Base-by-base conservation (phyloP, 2,113 vertebrate genomes). In the Actinemys pallida region DNA sequence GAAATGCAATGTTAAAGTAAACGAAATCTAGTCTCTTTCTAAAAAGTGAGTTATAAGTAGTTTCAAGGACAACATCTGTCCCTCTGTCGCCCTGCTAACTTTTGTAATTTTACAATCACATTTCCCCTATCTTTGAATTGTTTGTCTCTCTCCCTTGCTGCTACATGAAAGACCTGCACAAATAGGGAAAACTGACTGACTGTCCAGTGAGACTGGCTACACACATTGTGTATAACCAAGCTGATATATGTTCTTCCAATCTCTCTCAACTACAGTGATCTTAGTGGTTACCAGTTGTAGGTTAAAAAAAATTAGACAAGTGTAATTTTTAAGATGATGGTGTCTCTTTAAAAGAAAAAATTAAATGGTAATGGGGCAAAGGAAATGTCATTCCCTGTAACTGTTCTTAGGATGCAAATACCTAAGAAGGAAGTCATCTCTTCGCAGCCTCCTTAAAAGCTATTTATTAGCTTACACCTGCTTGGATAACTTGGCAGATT, bases 351-450 rank as follows among this genome's bases (percentile, higher is more conserved):
- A 57, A 93, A 83, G 45, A 83, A 89, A 96, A 95, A 89, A 31
- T 42, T 39, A 90, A 91, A 91, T 0, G 1, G 49, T 4, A 9
- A 69, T 59, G 49, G 81, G 82, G 83, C 87, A 72, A 54, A 50
- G 92, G 83, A 89, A 87, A 89, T 93, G 81, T 94, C 92, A 94
- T 96, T 94, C 78, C 25, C 89, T 25, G 3, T 8, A 47, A 62
- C 92, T 92, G 53, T 92, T 92, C 90, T 91, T 92, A 45, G 45
- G 62, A 89, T 84, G 80, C 62, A 92, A 93, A 93, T 90, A 81
- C 87, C 56, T 81, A 53, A 87, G 89, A 94, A 79, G 84, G 87
- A 89, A 86, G 62, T 50, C 72, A 57, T 69, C 85, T 92, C 57
- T 89, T 92, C 62, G 4, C 65, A 90, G 49, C 35, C 2, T 0